Conservation (phyloP, 2,888 invertebrate species). For the Andrena praecox region DNA sequence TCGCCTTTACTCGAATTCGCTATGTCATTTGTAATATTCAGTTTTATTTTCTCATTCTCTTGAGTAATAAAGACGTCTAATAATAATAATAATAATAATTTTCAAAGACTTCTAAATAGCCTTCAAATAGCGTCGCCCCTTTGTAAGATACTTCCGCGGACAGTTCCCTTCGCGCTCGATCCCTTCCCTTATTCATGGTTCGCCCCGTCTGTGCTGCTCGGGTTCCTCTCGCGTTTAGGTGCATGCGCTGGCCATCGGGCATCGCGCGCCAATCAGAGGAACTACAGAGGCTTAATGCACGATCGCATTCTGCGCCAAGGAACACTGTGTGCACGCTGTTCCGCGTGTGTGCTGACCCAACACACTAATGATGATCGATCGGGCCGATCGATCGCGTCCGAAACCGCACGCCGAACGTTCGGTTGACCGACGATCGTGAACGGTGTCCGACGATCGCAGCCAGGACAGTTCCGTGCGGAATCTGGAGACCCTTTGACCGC, state of each 20-base stretch:
- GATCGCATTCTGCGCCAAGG: constrained; percentile 14
- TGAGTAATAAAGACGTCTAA: no score
- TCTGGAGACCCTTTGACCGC: background rate
- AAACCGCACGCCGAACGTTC: constrained; percentile 19
- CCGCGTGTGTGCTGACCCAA: constrained; percentile 22
- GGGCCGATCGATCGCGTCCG: constrained; percentile 25
- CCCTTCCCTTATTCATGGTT: no score
- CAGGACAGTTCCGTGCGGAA: background rate
- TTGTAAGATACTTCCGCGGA: no score
- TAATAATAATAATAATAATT: no score
- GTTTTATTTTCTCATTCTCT: no score
- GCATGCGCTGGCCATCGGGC: constrained; percentile 6
- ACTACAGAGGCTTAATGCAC: constrained; percentile 44
- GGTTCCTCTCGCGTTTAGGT: background rate
- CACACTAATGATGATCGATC: constrained; percentile 53
- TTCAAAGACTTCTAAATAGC: background rate
- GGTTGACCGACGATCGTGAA: constrained; percentile 19
- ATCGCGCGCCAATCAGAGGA: constrained; percentile 54
- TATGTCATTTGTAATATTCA: no score
- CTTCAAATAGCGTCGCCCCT: no score
- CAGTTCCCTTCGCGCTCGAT: background rate
- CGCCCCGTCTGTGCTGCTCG: background rate
- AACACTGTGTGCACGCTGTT: background rate
- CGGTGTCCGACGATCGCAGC: background rate
- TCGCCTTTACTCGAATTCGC: no score